Percentiles rank a stretch among this genome's conserved stretches.
phyloP scores from a whole-genome alignment of 2,797 vertebrate genomes.

The Sebastiscus albofasciatus region DNA sequence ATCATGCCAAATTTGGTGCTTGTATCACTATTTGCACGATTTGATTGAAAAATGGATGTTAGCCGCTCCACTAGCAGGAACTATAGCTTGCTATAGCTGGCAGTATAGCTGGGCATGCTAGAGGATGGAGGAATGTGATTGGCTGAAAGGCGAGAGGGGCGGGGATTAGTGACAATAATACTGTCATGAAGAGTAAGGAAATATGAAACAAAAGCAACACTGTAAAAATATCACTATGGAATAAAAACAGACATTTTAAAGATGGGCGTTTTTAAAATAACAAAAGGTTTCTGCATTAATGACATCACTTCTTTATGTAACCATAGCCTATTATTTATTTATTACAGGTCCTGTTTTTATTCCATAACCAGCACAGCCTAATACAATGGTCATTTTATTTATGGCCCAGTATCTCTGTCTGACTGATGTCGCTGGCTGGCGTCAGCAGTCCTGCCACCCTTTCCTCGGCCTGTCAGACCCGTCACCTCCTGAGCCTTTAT shows the following conservation, averaged over 20 bases:
- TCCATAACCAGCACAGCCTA: neutral
- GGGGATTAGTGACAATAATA: neutral
- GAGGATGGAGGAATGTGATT: neutral
- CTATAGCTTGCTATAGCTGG: neutral
- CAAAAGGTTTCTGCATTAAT: neutral
- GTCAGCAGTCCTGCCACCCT: conserved; percentile 74
- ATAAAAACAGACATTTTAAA: rapidly evolving
- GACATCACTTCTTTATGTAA: neutral
- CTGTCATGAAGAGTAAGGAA: neutral
- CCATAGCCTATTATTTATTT: neutral
- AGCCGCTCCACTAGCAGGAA: neutral
- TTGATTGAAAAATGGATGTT: rapidly evolving
- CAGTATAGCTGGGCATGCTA: neutral
- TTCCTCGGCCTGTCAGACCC: conserved; percentile 52
- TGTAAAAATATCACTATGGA: neutral
- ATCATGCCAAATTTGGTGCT: no score
- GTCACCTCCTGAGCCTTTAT: conserved; percentile 66
- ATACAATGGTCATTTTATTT: neutral
- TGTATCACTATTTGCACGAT: no score
- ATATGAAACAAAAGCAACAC: neutral
- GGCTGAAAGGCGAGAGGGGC: neutral
- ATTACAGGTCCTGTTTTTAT: neutral
- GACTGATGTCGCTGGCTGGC: conserved; percentile 54
- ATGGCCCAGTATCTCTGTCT: neutral
- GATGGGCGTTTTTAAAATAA: neutral